phyloP scores from a whole-genome alignment of 2,888 invertebrate species.

The Ophion slaviceki region DNA sequence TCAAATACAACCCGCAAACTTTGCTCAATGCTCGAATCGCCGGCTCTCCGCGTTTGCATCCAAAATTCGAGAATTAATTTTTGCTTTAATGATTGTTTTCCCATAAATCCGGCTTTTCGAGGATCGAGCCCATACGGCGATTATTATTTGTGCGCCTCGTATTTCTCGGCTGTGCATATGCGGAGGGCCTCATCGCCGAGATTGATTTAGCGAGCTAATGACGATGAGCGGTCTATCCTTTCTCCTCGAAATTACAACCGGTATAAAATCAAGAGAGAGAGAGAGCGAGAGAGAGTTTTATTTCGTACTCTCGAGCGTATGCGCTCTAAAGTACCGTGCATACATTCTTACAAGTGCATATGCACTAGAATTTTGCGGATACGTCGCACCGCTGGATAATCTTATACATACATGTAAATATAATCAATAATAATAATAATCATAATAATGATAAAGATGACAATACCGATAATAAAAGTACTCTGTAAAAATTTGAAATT shows the following conservation, averaged over 20 bases:
- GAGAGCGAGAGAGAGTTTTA: too few relatives aligned
- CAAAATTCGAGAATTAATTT: background rate
- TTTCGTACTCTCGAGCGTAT: background rate
- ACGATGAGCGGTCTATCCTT: slow-evolving; percentile 73
- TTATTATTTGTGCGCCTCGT: slow-evolving; percentile 6
- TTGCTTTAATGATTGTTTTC: background rate
- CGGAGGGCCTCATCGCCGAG: slow-evolving; percentile 48
- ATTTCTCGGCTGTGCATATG: background rate
- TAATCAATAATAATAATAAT: too few relatives aligned
- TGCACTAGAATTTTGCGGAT: too few relatives aligned
- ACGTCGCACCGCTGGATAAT: too few relatives aligned
- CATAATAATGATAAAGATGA: too few relatives aligned
- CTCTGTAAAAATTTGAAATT: too few relatives aligned
- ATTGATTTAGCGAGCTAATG: slow-evolving; percentile 81
- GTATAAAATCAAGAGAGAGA: background rate
- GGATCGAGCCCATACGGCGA: background rate
- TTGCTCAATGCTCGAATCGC: background rate
- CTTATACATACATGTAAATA: too few relatives aligned
- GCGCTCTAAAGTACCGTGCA: too few relatives aligned
- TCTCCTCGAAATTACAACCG: slow-evolving; percentile 71
- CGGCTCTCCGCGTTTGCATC: background rate
- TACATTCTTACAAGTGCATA: too few relatives aligned
- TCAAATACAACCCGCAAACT: background rate
- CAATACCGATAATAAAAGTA: too few relatives aligned
- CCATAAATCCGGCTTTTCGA: slow-evolving; percentile 24